Base-by-base conservation (phyloP, 2,797 vertebrate species). In the Halcyon leucocephala region DNA sequence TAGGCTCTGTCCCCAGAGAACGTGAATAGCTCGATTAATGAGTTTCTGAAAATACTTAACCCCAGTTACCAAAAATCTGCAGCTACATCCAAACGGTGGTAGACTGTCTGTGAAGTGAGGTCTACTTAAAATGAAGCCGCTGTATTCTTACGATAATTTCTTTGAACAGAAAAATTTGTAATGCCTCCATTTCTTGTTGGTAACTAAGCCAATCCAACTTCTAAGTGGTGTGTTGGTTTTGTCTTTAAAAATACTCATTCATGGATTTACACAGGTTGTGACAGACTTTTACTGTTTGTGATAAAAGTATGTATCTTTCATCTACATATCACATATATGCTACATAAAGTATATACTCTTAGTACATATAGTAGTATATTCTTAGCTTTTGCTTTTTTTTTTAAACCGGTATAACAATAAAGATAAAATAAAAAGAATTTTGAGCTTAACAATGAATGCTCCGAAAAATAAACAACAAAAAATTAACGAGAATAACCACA, bases 321-420 rank as follows among this genome's bases (percentile, higher is more conserved):
- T 49, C 11, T 39, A 22, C 0, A 0, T 60, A 13, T 80, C 37
- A 35, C 1, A 0, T 37, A 26, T 44, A 22, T 49, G 12, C 8
- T 65, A 9, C 49, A 51, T 51, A 28, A 15, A 51, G 26, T 28
- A 28, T 51, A 51, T 10, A 51, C 28, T 51, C 49, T 28, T 51
- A 26, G 25, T 51, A 28, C 14, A 28, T 28, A 16, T 16, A 28
- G 49, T 51, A 28, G 26, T 28, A 51, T 51, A 51, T 28, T 51
- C 41, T 61, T 89, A 41, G n/a, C 18, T 66, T 73, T 78, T 78
- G 10, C 2, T 7, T 28, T 44, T 48, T 21, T 67, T 2, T 22
- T 37, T 35, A 10, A 65, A 65, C 19, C 82, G 26, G 15, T 52
- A 7, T 33, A 67, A 13, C 26, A 55, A n/a, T 62, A 82, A 51